Evolutionary conservation across 2,888 invertebrate species (phyloP).

Genomic region (Glaucopsyche alexis): DNA sequence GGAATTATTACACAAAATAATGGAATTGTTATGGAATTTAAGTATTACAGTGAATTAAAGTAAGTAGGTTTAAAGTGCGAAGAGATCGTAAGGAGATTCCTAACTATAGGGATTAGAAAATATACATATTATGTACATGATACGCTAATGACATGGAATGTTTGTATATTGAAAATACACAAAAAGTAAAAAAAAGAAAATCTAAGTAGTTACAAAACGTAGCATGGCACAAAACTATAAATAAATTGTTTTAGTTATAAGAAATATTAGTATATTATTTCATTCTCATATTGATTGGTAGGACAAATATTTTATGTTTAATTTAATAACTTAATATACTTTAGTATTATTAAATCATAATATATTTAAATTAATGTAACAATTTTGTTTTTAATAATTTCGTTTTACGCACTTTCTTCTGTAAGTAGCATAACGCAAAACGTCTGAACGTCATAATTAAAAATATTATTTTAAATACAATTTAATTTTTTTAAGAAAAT

Average conservation of each 20-base stretch:
- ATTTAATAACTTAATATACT: too few relatives aligned
- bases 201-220: constrained; percentile 1
- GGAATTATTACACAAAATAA: constrained; percentile 11
- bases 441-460: background rate
- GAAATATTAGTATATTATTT: background rate
- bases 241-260: constrained; percentile 17
- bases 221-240: constrained; percentile 17
- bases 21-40: constrained; percentile 27
- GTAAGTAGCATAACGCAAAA: background rate
- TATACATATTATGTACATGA: background rate
- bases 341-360: too few relatives aligned
- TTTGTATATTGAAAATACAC: background rate
- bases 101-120: background rate
- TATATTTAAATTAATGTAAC: too few relatives aligned
- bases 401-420: too few relatives aligned
- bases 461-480: background rate
- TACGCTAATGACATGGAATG: background rate
- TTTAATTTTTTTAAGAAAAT: background rate
- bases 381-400: too few relatives aligned
- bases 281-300: too few relatives aligned
- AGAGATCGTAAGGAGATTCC: background rate
- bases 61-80: constrained; percentile 1
- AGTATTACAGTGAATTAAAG: background rate
- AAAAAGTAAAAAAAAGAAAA: background rate
- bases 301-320: too few relatives aligned